Base-by-base conservation (phyloP, 1,140 invertebrate species). In the Bombus pascuorum region DNA sequence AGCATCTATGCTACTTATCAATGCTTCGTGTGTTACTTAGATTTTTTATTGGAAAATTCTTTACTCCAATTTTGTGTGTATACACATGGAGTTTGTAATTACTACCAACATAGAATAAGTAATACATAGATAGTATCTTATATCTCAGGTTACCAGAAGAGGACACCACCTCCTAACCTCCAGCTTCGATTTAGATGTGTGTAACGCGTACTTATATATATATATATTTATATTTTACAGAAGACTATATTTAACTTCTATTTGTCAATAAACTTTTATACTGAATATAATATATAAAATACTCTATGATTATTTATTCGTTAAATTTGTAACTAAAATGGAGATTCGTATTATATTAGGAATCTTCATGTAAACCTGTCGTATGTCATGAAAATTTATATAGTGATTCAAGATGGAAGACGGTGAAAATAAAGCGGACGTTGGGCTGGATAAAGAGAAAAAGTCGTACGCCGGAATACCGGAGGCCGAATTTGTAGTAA, bases 381-480 rank as follows among this genome's bases (percentile, higher is more conserved):
- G 4, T 25, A 2, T 73, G 18, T 15, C n/a, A 70, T 74, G 65
- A 81, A 53, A 77, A 75, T 79, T 76, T 72, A 22, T 75, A 42
- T 66, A n/a, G 47, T 70, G 74, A 83, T 91, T 90, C 88, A 92
- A 94, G 83, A 95, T 95, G 94, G 92, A 93, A 90, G 92, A 91
- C 81, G 86, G 71, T 83, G 86, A 92, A 81, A 93, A 91, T 87
- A 92, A 93, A 91, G 87, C 86, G 57, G 91, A 93, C 71, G 81
- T 93, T 47, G 95, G 95, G 90, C 90, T 94, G 79, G 93, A 93
- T 78, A 93, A 95, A 90, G 96, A 97, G 89, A 96, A 96, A 93
- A 97, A 97, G 95, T 97, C 97, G 8, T 97, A 97, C 92, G 97
- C 97, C 65, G 97, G 97, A 76, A 98, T 98, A 90, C 97, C 97